Evolutionary conservation across 2,113 vertebrate genomes (phyloP).

Genomic region (Hippolais icterina): DNA sequence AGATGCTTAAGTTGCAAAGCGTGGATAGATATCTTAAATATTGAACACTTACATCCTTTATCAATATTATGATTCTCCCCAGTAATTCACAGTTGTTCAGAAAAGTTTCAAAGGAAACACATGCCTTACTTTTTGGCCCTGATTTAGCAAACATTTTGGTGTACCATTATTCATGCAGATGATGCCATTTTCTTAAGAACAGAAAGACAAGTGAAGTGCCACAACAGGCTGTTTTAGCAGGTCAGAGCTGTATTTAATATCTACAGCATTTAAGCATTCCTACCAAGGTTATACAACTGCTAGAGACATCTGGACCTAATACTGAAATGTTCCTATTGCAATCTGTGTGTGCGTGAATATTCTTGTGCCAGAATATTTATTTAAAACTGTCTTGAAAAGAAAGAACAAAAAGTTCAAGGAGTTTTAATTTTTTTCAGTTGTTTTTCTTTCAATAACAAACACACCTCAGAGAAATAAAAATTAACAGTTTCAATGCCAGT

Average conservation of each 20-base stretch:
- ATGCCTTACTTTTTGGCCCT: neutral
- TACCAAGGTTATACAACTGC: constrained; percentile 11
- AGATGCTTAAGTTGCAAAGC: neutral
- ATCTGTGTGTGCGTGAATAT: neutral
- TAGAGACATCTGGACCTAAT: constrained; percentile 32
- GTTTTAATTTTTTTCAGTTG: neutral
- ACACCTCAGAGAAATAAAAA: neutral
- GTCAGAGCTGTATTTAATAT: neutral
- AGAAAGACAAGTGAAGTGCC: neutral
- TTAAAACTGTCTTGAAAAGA: neutral
- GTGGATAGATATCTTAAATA: neutral
- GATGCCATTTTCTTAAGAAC: neutral
- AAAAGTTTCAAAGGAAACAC: neutral
- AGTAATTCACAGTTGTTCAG: neutral
- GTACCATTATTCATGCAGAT: neutral
- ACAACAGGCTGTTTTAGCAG: neutral
- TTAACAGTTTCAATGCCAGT: neutral
- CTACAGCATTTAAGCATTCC: neutral
- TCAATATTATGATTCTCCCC: neutral
- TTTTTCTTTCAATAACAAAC: neutral
- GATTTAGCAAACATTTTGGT: neutral
- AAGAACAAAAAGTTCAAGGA: neutral
- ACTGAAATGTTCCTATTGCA: neutral
- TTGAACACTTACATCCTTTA: neutral
- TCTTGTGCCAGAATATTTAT: neutral